A percentile compares a stretch with the other conserved stretches of the same genome.
Evolutionary conservation across 1,140 invertebrate genomes (phyloP).

Genomic region (Dreissena rostriformis): DNA sequence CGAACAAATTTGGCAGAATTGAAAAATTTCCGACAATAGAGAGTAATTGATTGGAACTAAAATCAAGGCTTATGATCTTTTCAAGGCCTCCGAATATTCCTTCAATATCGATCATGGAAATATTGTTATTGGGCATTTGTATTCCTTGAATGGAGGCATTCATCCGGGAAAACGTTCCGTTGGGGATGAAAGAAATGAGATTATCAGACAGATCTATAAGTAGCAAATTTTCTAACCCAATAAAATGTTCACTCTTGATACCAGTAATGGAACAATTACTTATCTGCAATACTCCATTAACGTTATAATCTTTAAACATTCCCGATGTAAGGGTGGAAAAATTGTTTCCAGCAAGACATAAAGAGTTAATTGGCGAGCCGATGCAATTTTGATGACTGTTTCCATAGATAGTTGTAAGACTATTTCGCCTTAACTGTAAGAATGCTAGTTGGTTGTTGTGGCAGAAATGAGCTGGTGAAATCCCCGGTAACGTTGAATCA

Average conservation of each 20-base stretch:
- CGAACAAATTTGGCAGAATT: not conserved
- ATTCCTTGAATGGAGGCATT: slow-evolving; percentile 7
- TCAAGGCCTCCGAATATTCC: no score
- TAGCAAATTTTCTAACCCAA: slow-evolving; percentile 10
- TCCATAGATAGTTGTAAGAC: no score
- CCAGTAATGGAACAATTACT: slow-evolving; percentile 22
- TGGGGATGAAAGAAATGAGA: slow-evolving; percentile 2
- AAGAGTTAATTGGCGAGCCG: slow-evolving; percentile 7
- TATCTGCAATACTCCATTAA: no score
- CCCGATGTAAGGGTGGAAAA: not conserved
- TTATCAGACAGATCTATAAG: slow-evolving; percentile 3
- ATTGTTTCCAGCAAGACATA: slow-evolving; percentile 15
- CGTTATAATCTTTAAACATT: no score
- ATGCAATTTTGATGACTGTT: not conserved
- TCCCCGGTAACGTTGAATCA: not conserved
- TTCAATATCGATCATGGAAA: no score
- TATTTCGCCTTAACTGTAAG: not conserved
- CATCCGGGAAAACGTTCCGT: not conserved
- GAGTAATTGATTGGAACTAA: not conserved
- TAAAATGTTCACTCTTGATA: slow-evolving; percentile 1
- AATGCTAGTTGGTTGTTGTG: not conserved
- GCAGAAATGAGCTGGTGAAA: slow-evolving; percentile 10
- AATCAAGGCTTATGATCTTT: no score
- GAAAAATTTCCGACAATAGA: slow-evolving; percentile 21
- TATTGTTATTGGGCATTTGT: not conserved